Evolutionary conservation across 2,888 invertebrate species (phyloP), one percentile per base, ranked within the genome.

Genomic region (Cephus pygmeus): DNA sequence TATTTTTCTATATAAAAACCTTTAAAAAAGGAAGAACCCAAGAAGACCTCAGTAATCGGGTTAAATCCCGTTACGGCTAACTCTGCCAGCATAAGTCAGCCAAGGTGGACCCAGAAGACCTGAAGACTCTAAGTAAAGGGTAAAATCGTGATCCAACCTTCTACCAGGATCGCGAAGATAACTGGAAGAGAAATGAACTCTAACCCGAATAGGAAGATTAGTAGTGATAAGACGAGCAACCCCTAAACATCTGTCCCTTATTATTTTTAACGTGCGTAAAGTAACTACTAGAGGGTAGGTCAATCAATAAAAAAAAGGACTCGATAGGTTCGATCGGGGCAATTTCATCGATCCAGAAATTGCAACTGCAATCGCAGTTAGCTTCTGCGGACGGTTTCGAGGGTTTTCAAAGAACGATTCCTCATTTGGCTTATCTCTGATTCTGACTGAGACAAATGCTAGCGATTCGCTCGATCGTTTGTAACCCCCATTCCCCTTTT

Each of bases 401-500:
- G 81, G 83, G 87, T 86, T 86, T 86, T 86, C 87, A 77, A 77
- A 76, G 77, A 80, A 80, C 84, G 83, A 86, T 88, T 85, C 85
- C 85, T 88, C 88, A 88, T 87, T 87, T 87, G 86, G 88, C 85
- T 88, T 88, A 88, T 88, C 88, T 88, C 88, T 88, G 88, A 88
- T 87, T 88, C 88, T 87, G 88, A 88, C 88, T 85, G 84, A 88
- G 88, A 88, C 87, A 88, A 88, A 89, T 89, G 89, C 86, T 79
- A 81, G 78, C 86, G 89, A 88, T 89, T 87, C 87, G 85, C 86
- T 80, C 82, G 87, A 87, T 89, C 89, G 87, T 89, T 89, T 88
- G 88, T 89, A 89, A 88, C 88, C 83, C 83, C 85, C 84, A 79
- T 73, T n/a, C 34, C 34, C 35, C 82, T 73, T 76, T 76, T 56